Evolutionary conservation across 2,113 vertebrate genomes (phyloP), one percentile per base, ranked within the genome.

Genomic region (Gambusia holbrooki): DNA sequence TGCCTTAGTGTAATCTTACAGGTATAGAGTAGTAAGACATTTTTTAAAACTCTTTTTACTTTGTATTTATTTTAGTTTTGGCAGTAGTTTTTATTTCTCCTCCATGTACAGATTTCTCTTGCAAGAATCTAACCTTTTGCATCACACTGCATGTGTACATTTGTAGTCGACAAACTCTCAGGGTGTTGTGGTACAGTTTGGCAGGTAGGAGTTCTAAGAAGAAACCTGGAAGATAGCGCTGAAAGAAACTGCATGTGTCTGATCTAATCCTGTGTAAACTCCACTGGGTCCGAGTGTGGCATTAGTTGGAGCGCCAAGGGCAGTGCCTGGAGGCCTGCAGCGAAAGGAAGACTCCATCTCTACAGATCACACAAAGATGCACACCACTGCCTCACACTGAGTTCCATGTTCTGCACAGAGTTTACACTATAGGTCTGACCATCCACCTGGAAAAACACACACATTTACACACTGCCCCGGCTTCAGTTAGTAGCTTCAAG

Each of bases 251-350:
- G 58, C 35, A 58, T n/a, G 61, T n/a, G 62, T 81, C 42, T 75
- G 77, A 77, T 80, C 45, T 66, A 37, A 40, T n/a, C 19, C 54
- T 19, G n/a, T n/a, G 12, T 42, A 45, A 54, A 48, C 71, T 6
- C 8, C 29, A 30, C 60, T 32, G 69, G 61, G 54, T 68, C 60
- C 35, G 67, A 35, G 79, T 62, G 71, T 72, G 70, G 35, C 28
- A 28, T 45, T 29, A 37, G 48, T 25, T 29, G 69, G 74, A 74
- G 22, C 28, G 80, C 91, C 88, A 63, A 40, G 84, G 87, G 91
- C 87, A 80, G 64, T 48, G 83, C 92, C 92, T 85, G 77, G 78
- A 88, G 87, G 78, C 65, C 66, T 79, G 79, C 63, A 62, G 72
- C 62, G 28, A 62, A 66, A 76, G 84, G 69, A 89, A 83, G 76